Evolutionary conservation across 2,888 invertebrate species (phyloP), one percentile per base, ranked within the genome.

Genomic region (Syrista parreyssii): DNA sequence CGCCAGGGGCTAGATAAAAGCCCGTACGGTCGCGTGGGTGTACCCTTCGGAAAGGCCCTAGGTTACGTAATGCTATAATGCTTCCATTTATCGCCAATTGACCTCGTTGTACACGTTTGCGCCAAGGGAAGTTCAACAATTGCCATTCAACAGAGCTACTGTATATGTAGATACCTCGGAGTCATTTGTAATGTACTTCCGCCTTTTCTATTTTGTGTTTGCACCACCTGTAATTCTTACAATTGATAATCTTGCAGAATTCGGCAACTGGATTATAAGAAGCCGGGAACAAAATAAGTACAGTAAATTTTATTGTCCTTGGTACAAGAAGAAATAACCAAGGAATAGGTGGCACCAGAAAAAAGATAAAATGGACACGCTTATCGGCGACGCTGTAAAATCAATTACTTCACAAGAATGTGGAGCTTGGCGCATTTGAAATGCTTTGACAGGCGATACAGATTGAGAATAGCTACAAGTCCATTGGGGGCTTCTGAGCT

Each of bases 51-150:
- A 88, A 87, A 89, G 89, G 90, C 89, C 91, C 90, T 90, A 90
- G 86, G 87, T 91, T 91, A 89, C 89, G 90, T 89, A 91, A 91
- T 88, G 85, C 86, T 87, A 86, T 91, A 91, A 91, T 91, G 87
- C 88, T 84, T 86, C 86, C 89, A 90, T 91, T 91, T 91, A 91
- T 89, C 87, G 89, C 88, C 91, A 91, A 91, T 91, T 91, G 91
- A 91, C 91, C 91, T 91, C 91, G 90, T 91, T 91, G 89, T 87
- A 88, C 89, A 89, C 90, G 89, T 89, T 90, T 89, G 87, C 86
- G 87, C 84, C 87, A 87, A 90, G 90, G 91, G 91, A 91, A 91
- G 90, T 91, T 91, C 88, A 91, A 91, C 91, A 91, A 91, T 91
- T 91, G 90, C 91, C 89, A 91, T 90, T 90, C 89, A 90, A 87